Base-by-base conservation (phyloP, 1,140 invertebrate species). In the Drosophila pandora region DNA sequence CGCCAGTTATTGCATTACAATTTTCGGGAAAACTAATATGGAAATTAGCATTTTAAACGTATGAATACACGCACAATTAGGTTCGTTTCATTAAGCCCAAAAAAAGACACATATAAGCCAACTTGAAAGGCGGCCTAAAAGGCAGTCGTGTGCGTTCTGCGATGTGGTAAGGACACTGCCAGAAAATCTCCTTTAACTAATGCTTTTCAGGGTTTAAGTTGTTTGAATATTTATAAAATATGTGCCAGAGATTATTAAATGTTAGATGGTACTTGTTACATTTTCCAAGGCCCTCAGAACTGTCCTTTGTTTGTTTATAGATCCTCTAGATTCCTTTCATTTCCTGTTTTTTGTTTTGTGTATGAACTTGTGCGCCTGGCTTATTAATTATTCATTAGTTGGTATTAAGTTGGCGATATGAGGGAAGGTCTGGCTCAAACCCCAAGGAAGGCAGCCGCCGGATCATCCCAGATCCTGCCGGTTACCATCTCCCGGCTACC, bases 301-400 rank as follows among this genome's bases (percentile, higher is more conserved):
- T 10, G 7, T 10, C 32, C 9, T 32, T 32, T 32, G 32, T 32
- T 32, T 32, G 32, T 32, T 32, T 32, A 32, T 32, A 32, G 8
- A 37, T 10, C 34, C 10, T n/a, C 12, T 3, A 9, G 41, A 21
- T 43, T 21, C 41, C 41, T 43, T 43, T 21, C 41, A 21, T 17
- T 13, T 21, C n/a, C 41, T 17, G 41, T 43, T 21, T 47, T 47
- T 47, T 47, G 17, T 22, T 8, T 22, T 47, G 43, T 48, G 58
- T 12, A 37, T 12, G 41, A 57, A 54, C 56, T 39, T 59, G 49
- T 60, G 49, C 64, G 45, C 54, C 6, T 61, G 64, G 75, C 83
- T 88, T 88, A 88, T 88, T 88, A 88, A 88, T 88, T 88, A 88
- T 83, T 88, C 83, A 88, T 88, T 88, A 88, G 83, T 88, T 88